phyloP scores from a whole-genome alignment of 1,140 invertebrate genomes.

The Drosophila micromelanica region DNA sequence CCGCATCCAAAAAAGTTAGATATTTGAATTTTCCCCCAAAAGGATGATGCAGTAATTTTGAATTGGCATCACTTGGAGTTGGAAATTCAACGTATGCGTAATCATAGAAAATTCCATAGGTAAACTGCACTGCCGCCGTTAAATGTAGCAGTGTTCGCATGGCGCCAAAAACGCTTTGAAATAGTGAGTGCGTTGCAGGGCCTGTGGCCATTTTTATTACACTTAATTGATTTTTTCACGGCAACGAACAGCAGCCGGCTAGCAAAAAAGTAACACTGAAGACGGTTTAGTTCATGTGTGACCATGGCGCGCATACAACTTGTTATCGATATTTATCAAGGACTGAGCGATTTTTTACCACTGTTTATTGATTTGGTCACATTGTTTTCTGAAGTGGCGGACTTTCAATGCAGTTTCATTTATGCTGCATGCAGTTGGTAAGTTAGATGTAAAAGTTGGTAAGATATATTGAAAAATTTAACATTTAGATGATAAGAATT shows the following conservation, averaged over 20 bases:
- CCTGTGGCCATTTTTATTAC: slow-evolving; percentile 35
- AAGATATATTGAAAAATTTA: no score
- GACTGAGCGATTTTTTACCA: not conserved
- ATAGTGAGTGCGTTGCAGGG: slow-evolving; percentile 69
- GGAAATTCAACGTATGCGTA: slow-evolving; percentile 89
- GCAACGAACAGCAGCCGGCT: slow-evolving; percentile 38
- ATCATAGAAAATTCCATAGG: slow-evolving; percentile 91
- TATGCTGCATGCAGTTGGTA: not conserved
- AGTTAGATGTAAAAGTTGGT: no score
- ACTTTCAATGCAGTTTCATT: not conserved
- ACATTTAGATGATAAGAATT: no score
- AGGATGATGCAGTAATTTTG: slow-evolving; percentile 81
- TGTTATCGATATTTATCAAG: slow-evolving; percentile 28
- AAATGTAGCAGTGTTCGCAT: slow-evolving; percentile 87
- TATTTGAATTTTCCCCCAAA: slow-evolving; percentile 94
- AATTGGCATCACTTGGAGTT: slow-evolving; percentile 49
- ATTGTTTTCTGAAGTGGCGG: not conserved
- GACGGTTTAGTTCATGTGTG: slow-evolving; percentile 31
- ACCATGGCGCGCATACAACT: slow-evolving; percentile 12
- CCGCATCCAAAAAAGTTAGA: slow-evolving; percentile 93
- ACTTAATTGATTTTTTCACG: slow-evolving; percentile 72
- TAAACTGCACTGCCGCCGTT: slow-evolving; percentile 88
- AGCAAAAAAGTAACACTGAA: slow-evolving; percentile 40
- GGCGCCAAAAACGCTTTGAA: slow-evolving; percentile 67
- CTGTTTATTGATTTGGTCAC: slow-evolving; percentile 11